Evolutionary conservation across 1,140 invertebrate genomes (phyloP), one percentile per base, ranked within the genome.

Genomic region (Diachasma alloeum): DNA sequence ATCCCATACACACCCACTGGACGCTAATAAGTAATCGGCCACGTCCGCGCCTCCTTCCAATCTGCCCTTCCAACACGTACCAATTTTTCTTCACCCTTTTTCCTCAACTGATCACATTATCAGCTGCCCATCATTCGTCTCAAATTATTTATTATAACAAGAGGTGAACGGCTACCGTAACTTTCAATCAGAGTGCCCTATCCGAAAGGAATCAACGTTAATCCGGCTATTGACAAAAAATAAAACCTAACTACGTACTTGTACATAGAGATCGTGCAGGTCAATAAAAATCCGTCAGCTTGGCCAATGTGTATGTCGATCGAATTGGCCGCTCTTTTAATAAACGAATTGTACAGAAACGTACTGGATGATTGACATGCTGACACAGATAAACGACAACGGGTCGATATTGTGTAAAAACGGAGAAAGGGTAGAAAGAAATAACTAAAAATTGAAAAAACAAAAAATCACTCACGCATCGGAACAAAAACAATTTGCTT

Each of bases 21-120:
- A 75, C 72, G 59, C 72, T 79, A 79, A 77, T 79, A 77, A 77
- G 78, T 77, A 79, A 75, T 79, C 75, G 78, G 26, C 69, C 72
- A 44, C 68, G 78, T 56, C 37, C 63, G 46, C 19, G 22, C 1
- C 31, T 36, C 37, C 19, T 26, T 68, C 53, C 22, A 46, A 75
- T 69, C 46, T 42, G 26, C 67, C 66, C 24, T 53, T 48, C 66
- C 39, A 75, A 69, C 63, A 70, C 39, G 74, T 75, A 37, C 24
- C 6, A 53, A 53, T 46, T 31, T 63, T 31, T 31, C 2, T 31
- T 31, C 31, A 2, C 19, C 59, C 19, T 26, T 26, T 42, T 42
- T 13, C 39, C 39, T 13, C 10, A 42, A 42, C 13, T 13, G 39
- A 42, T 42, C 4, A 42, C 39, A 63, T 63, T 19, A 19, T 53